phyloP scores from a whole-genome alignment of 1,140 invertebrate species.

The Brachionus koreanus region DNA sequence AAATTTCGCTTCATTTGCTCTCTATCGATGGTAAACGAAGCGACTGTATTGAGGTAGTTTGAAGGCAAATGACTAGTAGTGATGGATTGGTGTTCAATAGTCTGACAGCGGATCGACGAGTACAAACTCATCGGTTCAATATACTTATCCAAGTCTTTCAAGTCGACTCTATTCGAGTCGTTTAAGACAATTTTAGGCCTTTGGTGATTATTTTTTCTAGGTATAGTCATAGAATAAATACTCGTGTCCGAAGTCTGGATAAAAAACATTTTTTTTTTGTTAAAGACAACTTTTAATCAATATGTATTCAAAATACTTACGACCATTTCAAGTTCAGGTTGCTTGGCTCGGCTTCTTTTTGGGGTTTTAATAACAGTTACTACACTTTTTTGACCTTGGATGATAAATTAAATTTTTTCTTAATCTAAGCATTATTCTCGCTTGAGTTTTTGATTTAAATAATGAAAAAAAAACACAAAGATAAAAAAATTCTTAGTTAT shows the following conservation, averaged over 20 bases:
- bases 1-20: conserved; percentile 27
- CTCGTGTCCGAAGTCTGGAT: neutral
- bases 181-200: neutral
- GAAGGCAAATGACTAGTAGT: neutral
- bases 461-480: neutral
- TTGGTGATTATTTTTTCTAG: neutral
- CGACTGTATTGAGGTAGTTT: neutral
- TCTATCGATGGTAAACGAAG: conserved; percentile 26
- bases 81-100: neutral
- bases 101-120: neutral
- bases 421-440: neutral
- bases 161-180: neutral
- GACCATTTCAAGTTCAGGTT: conserved; percentile 19
- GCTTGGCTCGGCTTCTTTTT: neutral
- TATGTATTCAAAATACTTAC: neutral
- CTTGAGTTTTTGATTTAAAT: neutral
- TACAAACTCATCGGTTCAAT: neutral
- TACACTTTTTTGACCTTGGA: neutral
- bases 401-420: neutral
- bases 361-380: neutral
- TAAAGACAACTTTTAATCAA: neutral
- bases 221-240: conserved; percentile 13
- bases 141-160: conserved; percentile 3
- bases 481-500: neutral
- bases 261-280: neutral